Evolutionary conservation across 2,888 invertebrate genomes (phyloP), one percentile per base, ranked within the genome.

Genomic region (Microplitis deprimator): DNA sequence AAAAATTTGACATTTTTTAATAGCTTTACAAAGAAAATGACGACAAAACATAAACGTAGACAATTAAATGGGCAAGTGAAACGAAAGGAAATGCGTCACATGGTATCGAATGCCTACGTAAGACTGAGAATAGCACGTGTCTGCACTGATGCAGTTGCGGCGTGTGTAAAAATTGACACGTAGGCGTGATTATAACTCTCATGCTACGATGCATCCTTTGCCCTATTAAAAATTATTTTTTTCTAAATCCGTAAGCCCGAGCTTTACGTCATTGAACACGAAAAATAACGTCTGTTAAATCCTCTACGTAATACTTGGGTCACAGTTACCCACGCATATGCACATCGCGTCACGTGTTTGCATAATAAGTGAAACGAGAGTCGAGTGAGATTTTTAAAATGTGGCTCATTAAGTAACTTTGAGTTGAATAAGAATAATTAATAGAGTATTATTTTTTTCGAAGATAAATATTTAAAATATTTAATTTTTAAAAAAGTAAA

Each of bases 1-100:
- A n/a, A 6, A 62, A 62, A 62, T 62, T 3, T n/a, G 16, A 62
- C n/a, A 62, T 62, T 62, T 62, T 59, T 62, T 62, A 62, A 62
- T 62, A 17, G 62, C 8, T 50, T 50, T 0, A 62, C 17, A 5
- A 3, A 62, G 7, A 16, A 17, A 7, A 62, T 13, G 7, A 62
- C 7, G n/a, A n/a, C 16, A 17, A 62, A 62, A 62, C 7, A 7
- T 7, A 62, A 17, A 62, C 20, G 13, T n/a, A 13, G n/a, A 20
- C 20, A 62, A 62, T 17, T 13, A 50, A 50, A 50, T 50, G 8
- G 50, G 10, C 50, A 50, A 50, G 13, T 62, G 20, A 62, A 62
- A 16, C 10, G 20, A 16, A 62, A 62, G 62, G 62, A 17, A 16
- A 20, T 17, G 17, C 20, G 62, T 62, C 62, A 62, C 20, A 17